A percentile compares a stretch with the other conserved stretches of the same genome.
These are phyloP conservation scores for Pipistrellus pygmaeus DNA, from an alignment of 2,797 vertebrate species.

Conservation along the genomic window DNA sequence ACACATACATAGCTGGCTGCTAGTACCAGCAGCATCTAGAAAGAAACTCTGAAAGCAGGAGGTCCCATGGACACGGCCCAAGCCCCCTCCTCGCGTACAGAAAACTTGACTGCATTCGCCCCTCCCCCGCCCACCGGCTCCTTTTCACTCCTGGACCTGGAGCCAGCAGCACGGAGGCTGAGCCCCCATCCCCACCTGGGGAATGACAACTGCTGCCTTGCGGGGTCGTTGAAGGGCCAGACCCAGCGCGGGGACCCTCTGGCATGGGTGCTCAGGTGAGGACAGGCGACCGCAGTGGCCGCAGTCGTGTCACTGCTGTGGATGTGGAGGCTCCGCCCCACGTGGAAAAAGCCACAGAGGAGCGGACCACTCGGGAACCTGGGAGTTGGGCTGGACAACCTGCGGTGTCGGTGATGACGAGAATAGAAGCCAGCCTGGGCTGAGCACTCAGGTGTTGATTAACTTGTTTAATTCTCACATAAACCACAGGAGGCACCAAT, in stretches of 20 bases:
- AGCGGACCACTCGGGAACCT: neutral
- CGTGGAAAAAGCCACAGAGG: neutral
- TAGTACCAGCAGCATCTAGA: neutral
- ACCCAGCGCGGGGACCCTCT: accelerated
- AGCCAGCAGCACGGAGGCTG: neutral
- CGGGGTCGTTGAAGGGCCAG: neutral
- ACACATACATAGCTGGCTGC: neutral
- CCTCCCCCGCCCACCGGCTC: neutral
- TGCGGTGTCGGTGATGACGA: neutral
- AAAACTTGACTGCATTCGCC: neutral
- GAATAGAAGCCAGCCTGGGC: neutral
- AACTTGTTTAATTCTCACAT: neutral
- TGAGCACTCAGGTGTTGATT: neutral
- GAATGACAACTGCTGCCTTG: accelerated
- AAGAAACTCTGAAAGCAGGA: neutral
- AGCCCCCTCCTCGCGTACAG: no score
- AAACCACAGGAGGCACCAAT: neutral
- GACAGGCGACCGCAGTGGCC: neutral
- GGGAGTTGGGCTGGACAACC: neutral
- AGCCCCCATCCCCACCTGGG: neutral
- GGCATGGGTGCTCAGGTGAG: accelerated
- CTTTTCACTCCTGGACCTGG: neutral
- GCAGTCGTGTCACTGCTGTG: accelerated
- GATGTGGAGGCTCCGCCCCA: neutral
- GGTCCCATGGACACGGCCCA: neutral